These are phyloP conservation scores for Aricia artaxerxes DNA, from an alignment of 2,888 invertebrate species.

Conservation along the genomic window DNA sequence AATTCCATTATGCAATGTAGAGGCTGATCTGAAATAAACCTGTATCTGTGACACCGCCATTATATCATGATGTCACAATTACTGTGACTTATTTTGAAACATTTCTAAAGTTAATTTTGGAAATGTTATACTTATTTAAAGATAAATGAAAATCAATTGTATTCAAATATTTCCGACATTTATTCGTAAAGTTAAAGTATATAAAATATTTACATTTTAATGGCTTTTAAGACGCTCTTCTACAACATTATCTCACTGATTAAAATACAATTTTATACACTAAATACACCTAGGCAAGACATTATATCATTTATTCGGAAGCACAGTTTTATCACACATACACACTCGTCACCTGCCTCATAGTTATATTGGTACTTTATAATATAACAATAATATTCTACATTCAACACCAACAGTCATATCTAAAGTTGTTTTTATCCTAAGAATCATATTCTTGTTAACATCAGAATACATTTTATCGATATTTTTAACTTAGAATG, in stretches of 20 bases:
- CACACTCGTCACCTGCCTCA: neutral
- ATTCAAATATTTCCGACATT: slow-evolving; percentile 65
- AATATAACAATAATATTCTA: slow-evolving; percentile 8
- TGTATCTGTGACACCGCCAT: no score
- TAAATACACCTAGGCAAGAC: slow-evolving; percentile 50
- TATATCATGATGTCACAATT: no score
- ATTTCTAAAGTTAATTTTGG: slow-evolving; percentile 32
- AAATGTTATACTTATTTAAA: neutral
- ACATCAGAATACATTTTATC: neutral
- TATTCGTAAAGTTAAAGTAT: slow-evolving; percentile 53
- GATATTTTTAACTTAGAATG: neutral
- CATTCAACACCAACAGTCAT: neutral
- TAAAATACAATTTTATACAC: slow-evolving; percentile 45
- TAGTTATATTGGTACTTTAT: neutral
- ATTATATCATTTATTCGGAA: slow-evolving; percentile 48
- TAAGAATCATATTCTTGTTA: slow-evolving; percentile 3
- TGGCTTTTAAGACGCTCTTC: slow-evolving; percentile 49
- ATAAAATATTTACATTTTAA: slow-evolving; percentile 65
- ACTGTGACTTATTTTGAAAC: no score
- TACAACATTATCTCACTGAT: slow-evolving; percentile 54
- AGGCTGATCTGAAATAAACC: no score
- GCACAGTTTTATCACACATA: slow-evolving; percentile 45
- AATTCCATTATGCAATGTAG: neutral
- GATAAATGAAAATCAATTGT: slow-evolving; percentile 43
- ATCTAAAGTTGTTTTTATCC: neutral